Percentiles rank a stretch among this genome's conserved stretches.
Conservation (phyloP, 1,140 invertebrate species). For the Nasonia vitripennis region DNA sequence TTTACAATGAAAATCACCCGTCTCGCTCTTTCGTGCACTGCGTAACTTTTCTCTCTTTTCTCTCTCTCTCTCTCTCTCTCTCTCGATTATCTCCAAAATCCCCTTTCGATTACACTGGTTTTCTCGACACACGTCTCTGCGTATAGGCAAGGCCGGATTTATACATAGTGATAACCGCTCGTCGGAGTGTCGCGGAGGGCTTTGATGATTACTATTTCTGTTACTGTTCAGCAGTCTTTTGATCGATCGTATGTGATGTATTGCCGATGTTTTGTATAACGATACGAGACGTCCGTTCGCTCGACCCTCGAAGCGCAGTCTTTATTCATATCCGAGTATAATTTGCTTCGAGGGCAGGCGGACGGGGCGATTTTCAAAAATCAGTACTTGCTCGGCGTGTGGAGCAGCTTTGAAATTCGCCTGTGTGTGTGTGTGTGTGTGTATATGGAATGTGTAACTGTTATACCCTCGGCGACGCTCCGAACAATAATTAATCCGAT, state of each 20-base stretch:
- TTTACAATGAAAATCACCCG: constrained; percentile 61
- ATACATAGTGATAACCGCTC: constrained; percentile 43
- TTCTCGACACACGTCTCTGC: constrained; percentile 11
- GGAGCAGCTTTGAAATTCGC: constrained; percentile 16
- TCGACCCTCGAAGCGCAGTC: neutral
- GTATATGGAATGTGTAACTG: neutral
- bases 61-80: neutral
- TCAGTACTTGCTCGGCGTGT: neutral
- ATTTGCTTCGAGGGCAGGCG: neutral
- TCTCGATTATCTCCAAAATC: neutral
- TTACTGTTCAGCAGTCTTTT: neutral
- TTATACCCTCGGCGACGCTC: neutral
- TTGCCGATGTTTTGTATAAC: neutral
- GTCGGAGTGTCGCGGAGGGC: neutral
- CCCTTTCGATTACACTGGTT: constrained; percentile 39
- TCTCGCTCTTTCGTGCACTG: constrained; percentile 44
- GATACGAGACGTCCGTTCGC: neutral
- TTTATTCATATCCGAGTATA: constrained; percentile 24
- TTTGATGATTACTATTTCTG: neutral
- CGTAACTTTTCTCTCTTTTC: constrained; percentile 11
- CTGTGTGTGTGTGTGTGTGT: neutral
- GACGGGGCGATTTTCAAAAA: constrained; percentile 12
- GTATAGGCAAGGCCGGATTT: constrained; percentile 62
- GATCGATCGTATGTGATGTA: neutral
- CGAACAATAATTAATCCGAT: neutral